Base-by-base conservation (phyloP, 1,140 invertebrate species). In the Listronotus oregonensis region DNA sequence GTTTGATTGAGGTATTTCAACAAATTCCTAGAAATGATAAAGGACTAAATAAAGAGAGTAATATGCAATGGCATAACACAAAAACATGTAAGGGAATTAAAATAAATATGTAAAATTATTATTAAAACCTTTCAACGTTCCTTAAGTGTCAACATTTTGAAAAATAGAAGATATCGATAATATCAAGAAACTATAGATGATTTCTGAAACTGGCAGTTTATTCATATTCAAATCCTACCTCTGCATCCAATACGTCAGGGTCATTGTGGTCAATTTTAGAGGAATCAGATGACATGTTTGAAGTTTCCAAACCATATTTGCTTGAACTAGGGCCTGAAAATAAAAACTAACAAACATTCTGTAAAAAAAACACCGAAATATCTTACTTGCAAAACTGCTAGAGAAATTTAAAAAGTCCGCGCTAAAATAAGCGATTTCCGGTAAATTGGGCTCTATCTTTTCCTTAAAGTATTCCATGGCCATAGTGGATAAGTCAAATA, bases 381-480 rank as follows among this genome's bases (percentile, higher is more conserved):
- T 37, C 65, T 67, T 70, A 70, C 69, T 66, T 21, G 59, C 17
- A 42, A 70, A 88, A 61, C 84, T 86, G 64, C 83, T 84, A 59
- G 87, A 85, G 58, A 89, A 86, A 78, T 90, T 88, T 67, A 91
- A 82, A 78, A 93, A 93, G 76, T 93, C 90, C 27, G 90, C 86
- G 65, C 89, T 89, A 80, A 94, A 93, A 78, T 92, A 94, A 17
- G 90, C 89, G 66, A 95, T 91, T 79, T 93, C 91, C 27, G 92
- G 92, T 67, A 95, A 81, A 64, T 87, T 90, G 34, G 92, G 90
- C 78, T 94, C 92, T 75, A 95, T 93, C 67, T 89, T 89, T 80
- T 95, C 93, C 78, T 93, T 94, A 73, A 94, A 95, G 80, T 94
- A 94, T 79, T 95, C 92, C 91, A 94, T 94, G 21, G 93, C 92